Evolutionary conservation across 2,113 vertebrate genomes (phyloP), one percentile per base, ranked within the genome.

Genomic region (Tichodroma muraria): DNA sequence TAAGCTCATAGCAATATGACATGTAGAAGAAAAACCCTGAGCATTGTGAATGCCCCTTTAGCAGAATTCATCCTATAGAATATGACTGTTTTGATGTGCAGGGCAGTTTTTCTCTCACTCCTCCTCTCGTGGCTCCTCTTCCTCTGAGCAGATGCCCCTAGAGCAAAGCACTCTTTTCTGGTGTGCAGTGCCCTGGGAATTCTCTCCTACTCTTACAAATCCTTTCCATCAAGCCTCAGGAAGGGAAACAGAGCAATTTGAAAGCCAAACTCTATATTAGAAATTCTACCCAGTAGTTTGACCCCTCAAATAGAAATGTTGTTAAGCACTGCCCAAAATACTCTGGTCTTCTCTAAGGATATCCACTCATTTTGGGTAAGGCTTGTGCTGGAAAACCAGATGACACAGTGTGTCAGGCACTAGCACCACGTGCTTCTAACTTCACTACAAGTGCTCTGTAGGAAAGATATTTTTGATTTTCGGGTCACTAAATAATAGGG

Each of bases 261-360:
- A 88, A 96, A 95, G 68, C 31, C 69, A 80, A 85, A 80, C 27
- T 57, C 56, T 69, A 1, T 49, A 89, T 63, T 24, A 85, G 50
- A 81, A 92, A 88, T 61, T 75, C 85, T 79, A 91, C 80, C 88
- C 68, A 1, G 86, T 57, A 79, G 60, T 94, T 94, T 87, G 80
- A 93, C 22, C 52, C 40, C 56, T 91, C 69, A 93, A 94, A 96
- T 81, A 94, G 86, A 85, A 82, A 80, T 15, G 11, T 60, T 83
- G 37, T 59, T 85, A 91, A 87, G 71, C 60, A 88, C 53, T 89
- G 84, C 50, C 91, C 91, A 76, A 75, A 88, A 76, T 30, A 86
- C 42, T 75, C 53, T 73, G 53, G 76, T 56, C 53, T 88, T 86
- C 77, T 66, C 30, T 93, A 93, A 92, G 89, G 63, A 73, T 79